Evolutionary conservation across 2,888 invertebrate genomes (phyloP).

Genomic region (Dendrolimus pini): DNA sequence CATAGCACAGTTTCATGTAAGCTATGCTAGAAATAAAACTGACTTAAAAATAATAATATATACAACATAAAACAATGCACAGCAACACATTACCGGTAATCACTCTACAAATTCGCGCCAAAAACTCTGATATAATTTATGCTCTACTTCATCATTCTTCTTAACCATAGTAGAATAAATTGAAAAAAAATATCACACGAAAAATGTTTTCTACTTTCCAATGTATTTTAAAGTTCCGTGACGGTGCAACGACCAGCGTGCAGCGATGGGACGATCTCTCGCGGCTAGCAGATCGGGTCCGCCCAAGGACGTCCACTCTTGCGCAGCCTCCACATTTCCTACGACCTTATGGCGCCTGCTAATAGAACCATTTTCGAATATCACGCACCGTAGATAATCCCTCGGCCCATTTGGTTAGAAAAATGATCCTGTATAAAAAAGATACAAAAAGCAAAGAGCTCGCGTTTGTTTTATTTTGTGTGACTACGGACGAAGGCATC

Average conservation of each 20-base stretch:
- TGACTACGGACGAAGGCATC: constrained; percentile 55
- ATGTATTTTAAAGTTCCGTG: constrained; percentile 70
- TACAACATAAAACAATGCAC: too few relatives aligned
- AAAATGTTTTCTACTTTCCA: constrained; percentile 70
- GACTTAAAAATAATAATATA: too few relatives aligned
- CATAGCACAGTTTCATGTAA: too few relatives aligned
- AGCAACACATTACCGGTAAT: too few relatives aligned
- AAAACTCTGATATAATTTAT: background rate
- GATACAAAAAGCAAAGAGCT: constrained; percentile 52
- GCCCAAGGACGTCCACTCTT: constrained; percentile 73
- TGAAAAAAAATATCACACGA: constrained; percentile 41
- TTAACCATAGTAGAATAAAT: background rate
- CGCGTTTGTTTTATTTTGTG: constrained; percentile 70
- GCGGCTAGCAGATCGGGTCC: constrained; percentile 74
- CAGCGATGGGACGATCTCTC: constrained; percentile 68
- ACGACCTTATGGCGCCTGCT: constrained; percentile 31
- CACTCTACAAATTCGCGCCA: too few relatives aligned
- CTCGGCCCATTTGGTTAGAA: constrained; percentile 61
- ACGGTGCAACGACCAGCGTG: constrained; percentile 73
- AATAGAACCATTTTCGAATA: constrained; percentile 32
- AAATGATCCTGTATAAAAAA: constrained; percentile 76
- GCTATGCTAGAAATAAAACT: too few relatives aligned
- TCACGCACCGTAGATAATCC: constrained; percentile 40
- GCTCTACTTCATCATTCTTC: background rate
- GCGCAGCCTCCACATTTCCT: constrained; percentile 33